phyloP scores from a whole-genome alignment of 2,797 vertebrate genomes.

The Alcedo quadribrachys region DNA sequence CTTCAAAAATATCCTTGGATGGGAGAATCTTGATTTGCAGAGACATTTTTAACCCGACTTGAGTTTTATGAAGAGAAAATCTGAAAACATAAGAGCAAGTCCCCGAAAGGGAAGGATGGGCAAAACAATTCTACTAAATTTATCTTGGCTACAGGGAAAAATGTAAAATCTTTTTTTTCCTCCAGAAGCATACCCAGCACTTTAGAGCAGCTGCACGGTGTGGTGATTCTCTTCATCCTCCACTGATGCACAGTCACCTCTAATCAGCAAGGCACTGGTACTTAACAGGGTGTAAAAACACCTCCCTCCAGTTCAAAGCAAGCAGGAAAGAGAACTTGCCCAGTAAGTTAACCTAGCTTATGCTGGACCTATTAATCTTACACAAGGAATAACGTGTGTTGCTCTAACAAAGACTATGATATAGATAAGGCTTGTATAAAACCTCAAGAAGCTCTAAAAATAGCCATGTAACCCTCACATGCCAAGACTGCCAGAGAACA shows the following conservation, averaged over 20 bases:
- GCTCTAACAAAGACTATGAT: neutral
- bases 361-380: neutral
- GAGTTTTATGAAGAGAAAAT: neutral
- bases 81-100: neutral
- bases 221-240: neutral
- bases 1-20: neutral
- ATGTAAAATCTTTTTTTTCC: neutral
- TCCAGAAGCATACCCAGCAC: neutral
- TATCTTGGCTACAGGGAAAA: neutral
- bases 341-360: neutral
- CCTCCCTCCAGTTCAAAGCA: neutral
- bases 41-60: neutral
- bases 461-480: neutral
- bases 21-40: neutral
- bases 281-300: neutral
- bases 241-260: neutral
- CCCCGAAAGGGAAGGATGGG: neutral
- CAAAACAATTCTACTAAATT: neutral
- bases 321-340: neutral
- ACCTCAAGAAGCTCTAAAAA: neutral
- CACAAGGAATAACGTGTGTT: neutral
- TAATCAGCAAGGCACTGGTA: neutral
- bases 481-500: neutral
- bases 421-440: neutral
- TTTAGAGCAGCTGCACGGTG: neutral